Evolutionary conservation across 2,113 vertebrate species (phyloP).

Genomic region (Cathartes aura): DNA sequence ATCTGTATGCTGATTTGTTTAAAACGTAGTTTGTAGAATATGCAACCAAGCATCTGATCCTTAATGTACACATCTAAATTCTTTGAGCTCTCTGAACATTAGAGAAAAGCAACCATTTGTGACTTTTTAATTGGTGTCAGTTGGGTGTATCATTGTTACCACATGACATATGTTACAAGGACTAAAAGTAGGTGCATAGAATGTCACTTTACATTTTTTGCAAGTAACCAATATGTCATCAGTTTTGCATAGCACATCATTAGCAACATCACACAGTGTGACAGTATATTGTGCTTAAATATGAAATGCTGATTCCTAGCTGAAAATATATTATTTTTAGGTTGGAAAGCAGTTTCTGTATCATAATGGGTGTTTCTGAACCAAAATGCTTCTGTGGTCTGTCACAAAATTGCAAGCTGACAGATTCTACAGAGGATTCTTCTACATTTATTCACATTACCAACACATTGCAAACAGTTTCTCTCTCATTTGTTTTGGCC

Average conservation of each 20-base stretch:
- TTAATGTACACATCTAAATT: constrained; percentile 62
- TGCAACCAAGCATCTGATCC: constrained; percentile 44
- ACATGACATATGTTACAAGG: constrained; percentile 60
- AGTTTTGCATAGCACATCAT: constrained; percentile 56
- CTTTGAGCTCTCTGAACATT: constrained; percentile 46
- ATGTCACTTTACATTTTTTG: constrained; percentile 48
- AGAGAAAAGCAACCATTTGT: constrained; percentile 62
- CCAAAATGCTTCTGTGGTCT: not conserved
- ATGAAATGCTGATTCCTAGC: not conserved
- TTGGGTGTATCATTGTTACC: constrained; percentile 58
- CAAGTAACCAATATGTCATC: constrained; percentile 46
- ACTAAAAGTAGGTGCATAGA: not conserved
- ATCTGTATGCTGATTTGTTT: constrained; percentile 58
- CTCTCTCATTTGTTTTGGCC: not conserved
- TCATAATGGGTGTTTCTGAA: not conserved
- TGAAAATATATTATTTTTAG: constrained; percentile 20
- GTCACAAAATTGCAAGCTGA: constrained; percentile 39
- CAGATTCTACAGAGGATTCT: not conserved
- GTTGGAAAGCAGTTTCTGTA: not conserved
- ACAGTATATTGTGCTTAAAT: constrained; percentile 20
- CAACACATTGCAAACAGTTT: not conserved
- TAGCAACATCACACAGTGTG: constrained; percentile 47
- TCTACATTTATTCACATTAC: constrained; percentile 15
- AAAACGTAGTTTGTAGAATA: constrained; percentile 52
- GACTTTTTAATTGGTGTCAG: constrained; percentile 74